Percentiles rank a stretch among this genome's conserved stretches.
These are phyloP conservation scores for Otolemur garnettii DNA, from an alignment of 2,113 vertebrate genomes.

Conservation along the genomic window DNA sequence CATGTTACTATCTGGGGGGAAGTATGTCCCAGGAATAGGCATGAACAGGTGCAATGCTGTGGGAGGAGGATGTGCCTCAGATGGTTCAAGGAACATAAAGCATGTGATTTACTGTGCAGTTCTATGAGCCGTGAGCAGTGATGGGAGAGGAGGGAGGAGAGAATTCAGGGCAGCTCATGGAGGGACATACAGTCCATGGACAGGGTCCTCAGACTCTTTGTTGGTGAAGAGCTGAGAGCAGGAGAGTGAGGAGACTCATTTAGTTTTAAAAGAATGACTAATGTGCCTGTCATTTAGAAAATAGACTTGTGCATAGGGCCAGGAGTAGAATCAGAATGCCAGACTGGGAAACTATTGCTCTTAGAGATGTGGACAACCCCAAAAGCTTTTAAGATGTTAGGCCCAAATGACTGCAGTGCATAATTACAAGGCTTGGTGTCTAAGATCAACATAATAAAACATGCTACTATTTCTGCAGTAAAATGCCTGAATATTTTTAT, in stretches of 20 bases:
- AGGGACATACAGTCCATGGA: fast-evolving
- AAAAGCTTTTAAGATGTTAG: background rate
- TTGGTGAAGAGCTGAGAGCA: background rate
- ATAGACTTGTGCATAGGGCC: background rate
- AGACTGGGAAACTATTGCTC: background rate
- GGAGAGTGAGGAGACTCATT: background rate
- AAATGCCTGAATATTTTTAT: background rate
- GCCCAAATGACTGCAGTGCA: background rate
- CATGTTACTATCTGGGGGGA: background rate
- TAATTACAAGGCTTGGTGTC: background rate
- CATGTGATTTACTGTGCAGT: fast-evolving
- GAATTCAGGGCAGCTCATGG: fast-evolving
- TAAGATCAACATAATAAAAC: background rate
- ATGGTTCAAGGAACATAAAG: background rate
- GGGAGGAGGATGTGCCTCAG: background rate
- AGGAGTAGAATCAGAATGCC: background rate
- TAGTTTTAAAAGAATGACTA: background rate
- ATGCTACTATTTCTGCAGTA: background rate
- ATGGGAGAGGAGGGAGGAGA: background rate
- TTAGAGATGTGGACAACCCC: background rate
- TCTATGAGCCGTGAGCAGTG: fast-evolving
- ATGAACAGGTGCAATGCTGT: background rate
- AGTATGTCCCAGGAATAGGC: background rate
- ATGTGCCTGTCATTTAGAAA: background rate
- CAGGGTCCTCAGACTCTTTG: background rate